Conservation (phyloP, 2,113 vertebrate species). For the Poicephalus gulielmi region DNA sequence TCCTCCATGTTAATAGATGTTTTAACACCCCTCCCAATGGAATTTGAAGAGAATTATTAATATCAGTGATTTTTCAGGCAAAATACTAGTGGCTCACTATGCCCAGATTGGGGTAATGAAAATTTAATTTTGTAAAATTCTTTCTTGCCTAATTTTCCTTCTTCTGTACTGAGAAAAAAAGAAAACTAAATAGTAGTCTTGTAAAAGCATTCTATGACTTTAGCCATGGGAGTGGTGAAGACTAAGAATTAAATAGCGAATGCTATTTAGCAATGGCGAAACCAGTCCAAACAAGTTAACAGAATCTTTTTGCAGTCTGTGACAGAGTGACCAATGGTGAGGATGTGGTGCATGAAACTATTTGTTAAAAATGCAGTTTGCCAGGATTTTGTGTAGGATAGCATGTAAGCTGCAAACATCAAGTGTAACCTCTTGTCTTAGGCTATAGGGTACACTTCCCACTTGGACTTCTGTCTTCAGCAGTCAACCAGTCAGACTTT, state of each 20-base stretch:
- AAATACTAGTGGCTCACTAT: not conserved
- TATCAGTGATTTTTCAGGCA: slow-evolving; percentile 1
- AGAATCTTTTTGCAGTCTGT: not conserved
- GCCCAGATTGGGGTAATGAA: not conserved
- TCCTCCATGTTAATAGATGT: not conserved
- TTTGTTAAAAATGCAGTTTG: not conserved
- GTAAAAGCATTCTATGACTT: not conserved
- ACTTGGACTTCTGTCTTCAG: not conserved
- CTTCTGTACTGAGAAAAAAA: not conserved
- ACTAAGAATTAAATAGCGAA: not conserved
- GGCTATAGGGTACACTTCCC: not conserved
- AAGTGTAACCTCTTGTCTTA: not conserved
- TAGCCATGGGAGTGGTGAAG: not conserved
- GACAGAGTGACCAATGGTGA: not conserved
- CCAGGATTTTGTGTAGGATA: slow-evolving; percentile 4
- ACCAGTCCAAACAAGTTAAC: slow-evolving; percentile 8
- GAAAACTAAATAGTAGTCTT: not conserved
- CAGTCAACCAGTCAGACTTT: not conserved
- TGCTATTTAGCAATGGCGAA: not conserved
- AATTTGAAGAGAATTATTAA: slow-evolving; percentile 21
- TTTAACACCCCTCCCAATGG: not conserved
- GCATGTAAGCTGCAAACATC: not conserved
- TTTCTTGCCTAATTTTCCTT: not conserved
- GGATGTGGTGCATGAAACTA: slow-evolving; percentile 9
- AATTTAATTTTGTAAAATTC: slow-evolving; percentile 26